Evolutionary conservation across 2,888 invertebrate genomes (phyloP), one percentile per base, ranked within the genome.

Genomic region (Dicycla oo): DNA sequence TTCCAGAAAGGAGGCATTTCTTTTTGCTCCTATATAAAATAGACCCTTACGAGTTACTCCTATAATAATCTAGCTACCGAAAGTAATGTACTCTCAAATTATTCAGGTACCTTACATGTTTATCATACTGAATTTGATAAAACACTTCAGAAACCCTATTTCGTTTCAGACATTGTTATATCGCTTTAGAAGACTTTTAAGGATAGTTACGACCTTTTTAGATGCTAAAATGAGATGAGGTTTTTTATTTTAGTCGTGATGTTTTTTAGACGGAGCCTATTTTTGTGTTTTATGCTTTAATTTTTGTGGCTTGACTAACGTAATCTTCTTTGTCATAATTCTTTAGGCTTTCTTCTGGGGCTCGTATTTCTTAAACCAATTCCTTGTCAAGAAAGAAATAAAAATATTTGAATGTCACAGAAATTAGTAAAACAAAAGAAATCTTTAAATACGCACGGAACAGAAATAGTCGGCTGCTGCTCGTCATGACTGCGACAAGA

Each of bases 101-200:
- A 40, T 81, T 38, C 66, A 77, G 63, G 75, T 65, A 61, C 56
- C 18, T 45, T 26, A 11, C 23, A 30, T 49, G 60, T 81, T 62
- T 77, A 67, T 81, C 71, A 77, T 81, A 47, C 51, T 60, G 67
- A 67, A 45, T 57, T 67, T 65, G 67, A 78, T 82, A 53, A 64
- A 73, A 68, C 26, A 62, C 78, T 78, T 65, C 23, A 10, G 57
- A 62, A n/a, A 69, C 15, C 15, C 49, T 51, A 57, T 80, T 78
- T 66, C 64, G 53, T 57, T 63, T 64, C 30, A 62, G 57, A 73
- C 53, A 78, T 47, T 54, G 60, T 69, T 54, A 69, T 61, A 80
- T 65, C 54, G 38, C 62, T 82, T 69, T 51, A 30, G 49, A 47
- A 54, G 56, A 65, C 45, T 58, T 67, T 78, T 62, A 51, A 40